phyloP scores from a whole-genome alignment of 2,113 vertebrate genomes.

The Menura novaehollandiae region DNA sequence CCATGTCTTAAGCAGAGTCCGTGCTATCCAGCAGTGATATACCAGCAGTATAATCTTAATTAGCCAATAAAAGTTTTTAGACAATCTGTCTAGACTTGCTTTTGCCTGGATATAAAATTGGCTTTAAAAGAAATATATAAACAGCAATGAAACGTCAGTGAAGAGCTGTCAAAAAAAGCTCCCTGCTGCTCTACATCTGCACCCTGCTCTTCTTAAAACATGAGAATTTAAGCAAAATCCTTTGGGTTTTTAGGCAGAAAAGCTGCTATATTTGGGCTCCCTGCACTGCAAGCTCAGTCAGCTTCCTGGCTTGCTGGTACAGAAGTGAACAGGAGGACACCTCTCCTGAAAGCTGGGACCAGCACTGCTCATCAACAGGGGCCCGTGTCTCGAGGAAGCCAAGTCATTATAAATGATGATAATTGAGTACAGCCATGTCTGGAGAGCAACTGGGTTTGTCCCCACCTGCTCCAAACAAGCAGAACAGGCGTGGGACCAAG shows the following conservation, averaged over 20 bases:
- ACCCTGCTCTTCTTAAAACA: not conserved
- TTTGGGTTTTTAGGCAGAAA: not conserved
- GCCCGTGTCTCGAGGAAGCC: accelerated
- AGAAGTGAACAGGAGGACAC: accelerated
- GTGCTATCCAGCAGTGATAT: not conserved
- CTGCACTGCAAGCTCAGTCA: not conserved
- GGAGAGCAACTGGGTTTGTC: accelerated
- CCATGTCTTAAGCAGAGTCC: not conserved
- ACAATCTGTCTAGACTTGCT: slow-evolving; percentile 54
- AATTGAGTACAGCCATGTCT: accelerated
- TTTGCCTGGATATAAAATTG: not conserved
- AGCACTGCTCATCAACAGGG: not conserved
- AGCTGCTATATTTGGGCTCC: not conserved
- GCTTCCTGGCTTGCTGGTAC: accelerated
- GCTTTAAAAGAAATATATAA: slow-evolving; percentile 35
- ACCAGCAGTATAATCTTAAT: slow-evolving; percentile 33
- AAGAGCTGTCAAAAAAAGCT: not conserved
- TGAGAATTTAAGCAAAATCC: not conserved
- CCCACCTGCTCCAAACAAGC: not conserved
- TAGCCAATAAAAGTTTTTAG: slow-evolving; percentile 51
- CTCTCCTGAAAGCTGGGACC: not conserved
- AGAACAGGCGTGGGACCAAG: accelerated
- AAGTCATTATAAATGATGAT: not conserved
- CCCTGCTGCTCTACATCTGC: not conserved
- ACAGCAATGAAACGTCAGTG: slow-evolving; percentile 11